Evolutionary conservation across 2,888 invertebrate species (phyloP), one percentile per base, ranked within the genome.

Genomic region (Drosophila acutilabella): DNA sequence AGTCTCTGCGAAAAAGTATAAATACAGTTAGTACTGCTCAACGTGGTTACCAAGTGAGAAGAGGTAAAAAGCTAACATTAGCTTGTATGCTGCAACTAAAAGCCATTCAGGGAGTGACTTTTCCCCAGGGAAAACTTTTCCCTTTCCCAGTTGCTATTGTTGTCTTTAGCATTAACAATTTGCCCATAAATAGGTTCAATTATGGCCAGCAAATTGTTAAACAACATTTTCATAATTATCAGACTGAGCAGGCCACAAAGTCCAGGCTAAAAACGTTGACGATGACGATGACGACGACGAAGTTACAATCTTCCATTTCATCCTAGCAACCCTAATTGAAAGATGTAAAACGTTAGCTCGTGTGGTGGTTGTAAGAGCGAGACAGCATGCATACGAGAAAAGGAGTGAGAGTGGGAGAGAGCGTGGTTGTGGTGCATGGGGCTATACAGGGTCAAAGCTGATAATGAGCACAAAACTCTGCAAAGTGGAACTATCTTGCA

Each of bases 211-310:
- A 76, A 75, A 75, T 75, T 76, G 77, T 72, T 76, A 48, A 76
- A 72, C 77, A 76, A 76, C 76, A 76, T 76, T 76, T 72, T 76
- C 77, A 76, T 76, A 76, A 76, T 76, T 72, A 76, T 76, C 73
- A 76, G 56, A 56, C 64, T 64, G 64, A 59, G 72, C 72, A 67
- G 59, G 62, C 72, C 68, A 59, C 71, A 71, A 66, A 66, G 45
- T 54, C 44, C 51, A 23, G 59, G 18, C 62, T 51, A 38, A 53
- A 26, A 33, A 57, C 51, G 47, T 47, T 38, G 16, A 20, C 16
- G n/a, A 41, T 5, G 47, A 52, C 30, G 16, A 20, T 16, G n/a
- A 41, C 5, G 30, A 54, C 14, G 54, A 18, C 54, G 13, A 56
- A 56, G 45, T 45, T 36, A 23, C 20, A 33, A 36, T 5, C 18